Conservation (phyloP, 2,888 invertebrate species). For the Drosophila prolongata region DNA sequence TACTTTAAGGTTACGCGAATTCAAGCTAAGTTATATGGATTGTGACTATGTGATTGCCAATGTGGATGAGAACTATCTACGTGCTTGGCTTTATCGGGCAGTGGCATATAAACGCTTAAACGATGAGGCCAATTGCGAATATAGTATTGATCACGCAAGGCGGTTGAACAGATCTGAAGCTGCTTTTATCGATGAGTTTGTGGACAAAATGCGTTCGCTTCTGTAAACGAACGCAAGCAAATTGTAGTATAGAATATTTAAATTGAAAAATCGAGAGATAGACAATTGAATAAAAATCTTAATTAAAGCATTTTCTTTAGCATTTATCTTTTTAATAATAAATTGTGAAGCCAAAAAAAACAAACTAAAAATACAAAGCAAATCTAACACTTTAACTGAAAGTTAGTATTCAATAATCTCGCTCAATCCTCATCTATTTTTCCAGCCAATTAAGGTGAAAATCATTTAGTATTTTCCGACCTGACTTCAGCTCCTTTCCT, state of each 20-base stretch:
- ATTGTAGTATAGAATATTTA: too few relatives aligned
- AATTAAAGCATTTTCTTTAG: neutral
- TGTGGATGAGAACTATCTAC: constrained; percentile 46
- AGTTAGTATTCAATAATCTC: neutral
- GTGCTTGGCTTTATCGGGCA: constrained; percentile 65
- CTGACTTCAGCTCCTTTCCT: constrained; percentile 7
- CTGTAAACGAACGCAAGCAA: constrained; percentile 1
- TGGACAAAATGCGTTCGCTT: constrained; percentile 47
- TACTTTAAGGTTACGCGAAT: constrained; percentile 48
- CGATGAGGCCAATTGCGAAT: constrained; percentile 52
- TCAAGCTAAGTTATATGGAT: constrained; percentile 51
- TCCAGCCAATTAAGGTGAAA: constrained; percentile 12
- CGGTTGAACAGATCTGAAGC: constrained; percentile 12
- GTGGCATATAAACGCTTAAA: constrained; percentile 43
- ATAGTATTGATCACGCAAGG: constrained; percentile 34
- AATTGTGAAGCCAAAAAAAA: neutral
- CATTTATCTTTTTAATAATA: too few relatives aligned
- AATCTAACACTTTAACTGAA: neutral
- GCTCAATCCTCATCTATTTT: neutral
- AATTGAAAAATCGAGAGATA: too few relatives aligned
- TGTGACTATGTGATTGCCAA: constrained; percentile 48
- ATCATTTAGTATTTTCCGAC: constrained; percentile 49
- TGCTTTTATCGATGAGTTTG: constrained; percentile 49
- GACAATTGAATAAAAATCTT: neutral
- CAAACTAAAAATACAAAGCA: too few relatives aligned